Evolutionary conservation across 64 coral and sea anemone species (phyloP).

Genomic region (Stichodactyla mertensii): DNA sequence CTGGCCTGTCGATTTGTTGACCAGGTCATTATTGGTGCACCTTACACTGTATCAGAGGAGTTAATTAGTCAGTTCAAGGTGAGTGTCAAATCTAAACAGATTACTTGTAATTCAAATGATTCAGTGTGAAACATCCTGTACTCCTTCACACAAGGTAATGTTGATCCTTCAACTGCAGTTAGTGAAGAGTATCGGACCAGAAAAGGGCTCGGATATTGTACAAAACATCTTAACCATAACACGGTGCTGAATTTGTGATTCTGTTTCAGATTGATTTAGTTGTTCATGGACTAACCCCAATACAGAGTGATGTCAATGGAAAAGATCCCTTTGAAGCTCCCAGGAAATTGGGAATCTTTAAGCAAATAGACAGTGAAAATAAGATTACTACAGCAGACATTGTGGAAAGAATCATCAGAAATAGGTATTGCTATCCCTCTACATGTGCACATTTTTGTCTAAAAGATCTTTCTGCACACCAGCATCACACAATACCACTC

Average conservation of each 20-base stretch:
- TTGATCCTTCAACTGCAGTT: no score
- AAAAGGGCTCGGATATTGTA: no score
- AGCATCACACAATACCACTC: no score
- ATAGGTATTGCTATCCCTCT: constrained; percentile 41
- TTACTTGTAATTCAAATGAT: no score
- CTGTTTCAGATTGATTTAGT: constrained; percentile 55
- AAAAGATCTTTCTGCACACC: no score
- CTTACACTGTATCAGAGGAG: constrained; percentile 71
- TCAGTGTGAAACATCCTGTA: no score
- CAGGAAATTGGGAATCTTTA: constrained; percentile 61
- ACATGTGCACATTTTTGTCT: no score
- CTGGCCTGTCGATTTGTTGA: constrained; percentile 86
- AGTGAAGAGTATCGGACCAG: no score
- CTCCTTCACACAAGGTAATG: no score
- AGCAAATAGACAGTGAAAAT: constrained; percentile 42
- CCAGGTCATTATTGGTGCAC: constrained; percentile 92
- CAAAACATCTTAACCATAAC: no score
- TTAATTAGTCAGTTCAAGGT: constrained; percentile 89
- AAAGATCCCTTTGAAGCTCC: constrained; percentile 69
- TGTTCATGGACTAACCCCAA: constrained; percentile 59
- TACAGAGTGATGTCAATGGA: constrained; percentile 50
- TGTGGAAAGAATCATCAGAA: constrained; percentile 78
- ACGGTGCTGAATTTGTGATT: no score
- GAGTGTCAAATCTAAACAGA: background rate
- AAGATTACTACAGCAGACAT: constrained; percentile 66